Conservation (phyloP, 2,797 vertebrate genomes). For the Notamacropus eugenii region DNA sequence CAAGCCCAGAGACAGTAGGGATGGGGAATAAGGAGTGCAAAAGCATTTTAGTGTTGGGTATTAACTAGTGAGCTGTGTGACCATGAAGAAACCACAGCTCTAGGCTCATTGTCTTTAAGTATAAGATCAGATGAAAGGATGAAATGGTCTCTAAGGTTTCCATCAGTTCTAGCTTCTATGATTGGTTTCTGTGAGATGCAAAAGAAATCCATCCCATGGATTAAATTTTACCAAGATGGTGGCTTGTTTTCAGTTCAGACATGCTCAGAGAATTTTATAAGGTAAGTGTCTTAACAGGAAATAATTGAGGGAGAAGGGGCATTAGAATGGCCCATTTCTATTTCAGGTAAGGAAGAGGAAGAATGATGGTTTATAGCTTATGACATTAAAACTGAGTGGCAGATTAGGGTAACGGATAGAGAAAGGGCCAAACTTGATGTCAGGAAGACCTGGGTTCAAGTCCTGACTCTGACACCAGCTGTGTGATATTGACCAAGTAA, state of each 20-base stretch:
- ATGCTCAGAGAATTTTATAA: not conserved
- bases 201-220: not conserved
- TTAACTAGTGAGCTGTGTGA: not conserved
- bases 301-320: not conserved
- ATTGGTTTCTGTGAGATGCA: not conserved
- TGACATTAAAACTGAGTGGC: not conserved
- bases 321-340: not conserved
- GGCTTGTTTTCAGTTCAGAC: not conserved
- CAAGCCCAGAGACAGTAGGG: not conserved
- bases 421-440: not conserved
- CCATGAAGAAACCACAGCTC: conserved; percentile 40
- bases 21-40: conserved; percentile 5
- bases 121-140: not conserved
- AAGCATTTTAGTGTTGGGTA: conserved; percentile 31
- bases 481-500: not conserved
- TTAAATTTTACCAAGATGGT: not conserved
- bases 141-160: not conserved
- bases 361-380: not conserved
- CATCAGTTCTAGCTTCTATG: not conserved
- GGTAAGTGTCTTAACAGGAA: not conserved
- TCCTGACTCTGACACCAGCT: not conserved
- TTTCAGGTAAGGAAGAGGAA: not conserved
- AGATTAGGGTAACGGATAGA: not conserved
- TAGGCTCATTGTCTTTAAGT: conserved; percentile 47
- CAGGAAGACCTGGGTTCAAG: not conserved